Base-by-base conservation (phyloP, 2,113 vertebrate species). In the Microtus montanus region DNA sequence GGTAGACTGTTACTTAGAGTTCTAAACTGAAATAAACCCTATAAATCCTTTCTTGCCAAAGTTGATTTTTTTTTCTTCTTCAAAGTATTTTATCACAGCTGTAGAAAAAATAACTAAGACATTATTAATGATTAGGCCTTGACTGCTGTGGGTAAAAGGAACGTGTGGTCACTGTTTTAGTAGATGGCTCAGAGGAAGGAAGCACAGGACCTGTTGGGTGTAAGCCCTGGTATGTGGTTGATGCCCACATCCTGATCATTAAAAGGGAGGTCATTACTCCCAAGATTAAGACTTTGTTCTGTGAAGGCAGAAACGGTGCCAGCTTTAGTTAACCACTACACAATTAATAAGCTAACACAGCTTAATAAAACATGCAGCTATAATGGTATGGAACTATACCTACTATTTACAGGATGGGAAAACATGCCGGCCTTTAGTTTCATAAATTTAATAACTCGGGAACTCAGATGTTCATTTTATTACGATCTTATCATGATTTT, bases 261-360 rank as follows among this genome's bases (percentile, higher is more conserved):
- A 33, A 15, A 41, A 71, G 74, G 49, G 63, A 61, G 83, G 33
- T 38, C 54, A 38, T 83, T 83, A 26, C 71, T 78, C 74, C 30
- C 77, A 85, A 89, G 58, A 84, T 77, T 35, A 84, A 77, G 85
- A 92, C 73, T 70, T 63, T 92, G 75, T 68, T 58, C 47, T 33
- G 30, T 63, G 86, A 85, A 88, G 41, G 35, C 70, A 85, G 78
- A 71, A 88, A 84, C 5, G 13, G 58, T 61, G 63, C 41, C 49
- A 44, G 52, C 41, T 84, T 84, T 71, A 75, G 54, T 87, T 82
- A 80, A 68, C 58, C 58, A 52, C 77, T 61, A 41, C 61, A 92
- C 30, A 83, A 70, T 77, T 61, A 92, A 68, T 47, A 68, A 64
- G 33, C 35, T 89, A 77, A n/a, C 68, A 66, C 26, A 61, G 49